Percentiles rank a stretch among this genome's conserved stretches.
These are phyloP conservation scores for Ypsolopha sequella DNA, from an alignment of 2,888 invertebrate genomes.

Conservation along the genomic window DNA sequence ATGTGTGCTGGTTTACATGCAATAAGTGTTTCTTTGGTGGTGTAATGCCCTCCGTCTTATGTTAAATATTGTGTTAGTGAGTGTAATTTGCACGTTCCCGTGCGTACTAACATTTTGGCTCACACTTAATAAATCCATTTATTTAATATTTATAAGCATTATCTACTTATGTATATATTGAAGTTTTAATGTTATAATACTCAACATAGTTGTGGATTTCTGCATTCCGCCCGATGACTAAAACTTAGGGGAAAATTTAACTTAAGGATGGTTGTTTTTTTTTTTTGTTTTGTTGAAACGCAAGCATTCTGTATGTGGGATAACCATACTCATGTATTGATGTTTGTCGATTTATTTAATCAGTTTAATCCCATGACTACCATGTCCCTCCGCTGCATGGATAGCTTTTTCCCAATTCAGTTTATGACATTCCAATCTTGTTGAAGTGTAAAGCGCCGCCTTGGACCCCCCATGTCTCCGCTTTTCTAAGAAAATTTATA, in stretches of 20 bases:
- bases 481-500: too few species aligned
- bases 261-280: constrained; percentile 40
- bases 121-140: constrained; percentile 47
- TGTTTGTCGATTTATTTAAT: neutral
- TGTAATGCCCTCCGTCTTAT: neutral
- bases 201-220: constrained; percentile 72
- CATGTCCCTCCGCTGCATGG: constrained; percentile 28
- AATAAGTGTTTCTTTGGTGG: neutral
- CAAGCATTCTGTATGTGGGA: neutral
- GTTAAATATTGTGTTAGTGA: constrained; percentile 39
- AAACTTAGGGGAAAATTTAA: constrained; percentile 60
- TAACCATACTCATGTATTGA: neutral
- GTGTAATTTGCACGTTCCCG: constrained; percentile 33
- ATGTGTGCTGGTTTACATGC: neutral
- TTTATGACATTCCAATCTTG: constrained; percentile 69
- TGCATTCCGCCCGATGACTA: constrained; percentile 72
- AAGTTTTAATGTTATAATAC: constrained; percentile 48
- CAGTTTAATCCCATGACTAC: neutral
- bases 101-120: constrained; percentile 41
- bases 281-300: neutral
- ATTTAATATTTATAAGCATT: constrained; percentile 52
- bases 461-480: neutral
- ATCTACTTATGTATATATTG: constrained; percentile 68
- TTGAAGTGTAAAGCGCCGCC: constrained; percentile 50
- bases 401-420: constrained; percentile 54